phyloP scores from a whole-genome alignment of 2,888 invertebrate genomes.

The Sicus ferrugineus region DNA sequence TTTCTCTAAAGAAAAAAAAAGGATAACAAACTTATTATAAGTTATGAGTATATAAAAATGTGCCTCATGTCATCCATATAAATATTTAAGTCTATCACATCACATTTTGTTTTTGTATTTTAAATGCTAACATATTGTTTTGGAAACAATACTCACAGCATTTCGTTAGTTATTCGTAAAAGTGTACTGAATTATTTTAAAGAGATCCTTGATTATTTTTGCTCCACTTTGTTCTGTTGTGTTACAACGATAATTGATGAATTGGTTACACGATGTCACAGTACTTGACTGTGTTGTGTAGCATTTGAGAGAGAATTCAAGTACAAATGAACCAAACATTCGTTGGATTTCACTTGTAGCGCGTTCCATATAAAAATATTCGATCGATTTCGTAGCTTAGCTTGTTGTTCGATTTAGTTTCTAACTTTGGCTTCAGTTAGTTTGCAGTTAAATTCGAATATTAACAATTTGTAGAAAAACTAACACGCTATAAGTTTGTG shows the following conservation, averaged over 20 bases:
- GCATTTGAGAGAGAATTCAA: neutral
- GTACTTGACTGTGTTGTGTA: neutral
- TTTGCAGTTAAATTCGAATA: constrained; percentile 34
- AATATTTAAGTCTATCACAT: constrained; percentile 61
- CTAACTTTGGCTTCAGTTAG: constrained; percentile 34
- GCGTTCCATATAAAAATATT: constrained; percentile 30
- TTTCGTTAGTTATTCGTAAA: constrained; percentile 33
- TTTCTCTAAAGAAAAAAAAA: constrained; percentile 32
- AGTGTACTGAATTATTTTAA: constrained; percentile 32
- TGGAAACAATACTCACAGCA: constrained; percentile 45
- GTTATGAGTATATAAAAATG: constrained; percentile 46
- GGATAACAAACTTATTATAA: constrained; percentile 36
- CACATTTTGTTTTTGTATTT: constrained; percentile 55
- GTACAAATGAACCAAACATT: neutral
- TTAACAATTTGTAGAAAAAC: constrained; percentile 29
- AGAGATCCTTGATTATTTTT: constrained; percentile 37
- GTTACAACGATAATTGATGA: constrained; percentile 30
- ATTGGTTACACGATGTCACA: too few relatives aligned
- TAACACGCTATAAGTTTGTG: neutral
- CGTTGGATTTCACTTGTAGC: neutral
- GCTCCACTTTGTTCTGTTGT: constrained; percentile 20
- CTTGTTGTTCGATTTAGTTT: constrained; percentile 16
- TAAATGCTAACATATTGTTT: constrained; percentile 44
- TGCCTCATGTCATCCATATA: constrained; percentile 63
- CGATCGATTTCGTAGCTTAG: constrained; percentile 27